These are phyloP conservation scores for Drosophila tristis DNA, from an alignment of 1,140 invertebrate genomes.

Conservation along the genomic window DNA sequence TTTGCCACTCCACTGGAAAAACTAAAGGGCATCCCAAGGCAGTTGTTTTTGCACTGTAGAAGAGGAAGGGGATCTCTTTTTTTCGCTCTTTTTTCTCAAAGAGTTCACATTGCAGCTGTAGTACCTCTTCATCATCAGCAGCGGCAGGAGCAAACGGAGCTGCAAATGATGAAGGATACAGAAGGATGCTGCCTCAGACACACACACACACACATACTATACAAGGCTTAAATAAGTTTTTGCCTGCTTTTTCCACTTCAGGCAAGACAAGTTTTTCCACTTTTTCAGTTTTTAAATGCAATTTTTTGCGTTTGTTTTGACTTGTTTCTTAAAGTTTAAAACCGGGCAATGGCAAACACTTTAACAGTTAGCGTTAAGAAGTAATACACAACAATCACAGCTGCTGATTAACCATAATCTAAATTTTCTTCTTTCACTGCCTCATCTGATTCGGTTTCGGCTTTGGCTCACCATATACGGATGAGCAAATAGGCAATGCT, in stretches of 20 bases:
- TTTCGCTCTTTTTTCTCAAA: conserved; percentile 18
- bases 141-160: conserved; percentile 41
- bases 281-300: conserved; percentile 60
- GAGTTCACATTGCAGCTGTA: conserved; percentile 44
- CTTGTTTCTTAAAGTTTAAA: background rate
- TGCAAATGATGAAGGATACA: conserved; percentile 72
- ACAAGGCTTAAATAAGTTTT: conserved; percentile 56
- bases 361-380: background rate
- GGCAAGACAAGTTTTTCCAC: conserved; percentile 64
- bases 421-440: background rate
- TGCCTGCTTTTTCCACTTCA: conserved; percentile 33
- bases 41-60: conserved; percentile 53
- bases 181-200: conserved; percentile 32
- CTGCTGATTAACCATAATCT: conserved; percentile 11
- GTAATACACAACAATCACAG: background rate
- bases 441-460: conserved; percentile 1
- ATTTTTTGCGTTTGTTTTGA: conserved; percentile 30
- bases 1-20: conserved; percentile 73
- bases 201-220: conserved; percentile 33
- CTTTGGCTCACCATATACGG: conserved; percentile 3
- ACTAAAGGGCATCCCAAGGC: conserved; percentile 60
- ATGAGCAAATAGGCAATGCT: conserved; percentile 12
- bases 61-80: conserved; percentile 29
- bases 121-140: conserved; percentile 70
- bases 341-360: background rate